Evolutionary conservation across 2,797 vertebrate species (phyloP).

Genomic region (Schizothorax lantsangensis): DNA sequence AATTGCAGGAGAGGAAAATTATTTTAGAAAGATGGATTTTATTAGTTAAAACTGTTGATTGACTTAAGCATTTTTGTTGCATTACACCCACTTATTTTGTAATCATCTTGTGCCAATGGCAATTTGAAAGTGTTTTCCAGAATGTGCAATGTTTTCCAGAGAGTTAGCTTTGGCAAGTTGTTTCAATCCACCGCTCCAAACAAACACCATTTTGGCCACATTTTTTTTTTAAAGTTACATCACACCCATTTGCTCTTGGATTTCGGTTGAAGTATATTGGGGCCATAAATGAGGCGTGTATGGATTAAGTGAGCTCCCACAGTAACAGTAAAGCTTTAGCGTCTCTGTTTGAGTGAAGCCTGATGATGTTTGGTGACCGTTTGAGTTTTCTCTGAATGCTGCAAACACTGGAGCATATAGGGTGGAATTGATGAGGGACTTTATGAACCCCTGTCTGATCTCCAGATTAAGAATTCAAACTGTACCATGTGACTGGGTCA

Average conservation of each 20-base stretch:
- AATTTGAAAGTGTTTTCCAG: not conserved
- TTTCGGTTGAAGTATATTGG: not conserved
- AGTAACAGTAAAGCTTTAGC: not conserved
- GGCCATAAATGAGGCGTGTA: not conserved
- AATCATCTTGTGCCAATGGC: not conserved
- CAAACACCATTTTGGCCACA: not conserved
- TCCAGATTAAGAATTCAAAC: constrained; percentile 34
- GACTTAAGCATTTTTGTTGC: not conserved
- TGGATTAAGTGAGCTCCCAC: not conserved
- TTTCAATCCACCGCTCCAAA: not conserved
- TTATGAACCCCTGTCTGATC: constrained; percentile 25
- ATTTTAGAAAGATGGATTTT: not conserved
- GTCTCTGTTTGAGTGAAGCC: not conserved
- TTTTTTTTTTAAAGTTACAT: not conserved
- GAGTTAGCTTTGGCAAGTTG: not conserved
- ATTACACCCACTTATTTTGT: not conserved
- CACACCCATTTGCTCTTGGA: not conserved
- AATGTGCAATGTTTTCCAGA: not conserved
- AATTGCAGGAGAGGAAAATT: not conserved
- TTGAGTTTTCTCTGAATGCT: constrained; percentile 37
- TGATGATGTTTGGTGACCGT: not conserved
- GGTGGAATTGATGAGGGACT: constrained; percentile 19
- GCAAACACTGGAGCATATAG: constrained; percentile 27
- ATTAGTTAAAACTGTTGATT: not conserved
- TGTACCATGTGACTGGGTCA: constrained; percentile 30